A percentile compares a stretch with the other conserved stretches of the same genome.
Evolutionary conservation across 2,888 invertebrate species (phyloP).

Genomic region (Drosophila quinaria): DNA sequence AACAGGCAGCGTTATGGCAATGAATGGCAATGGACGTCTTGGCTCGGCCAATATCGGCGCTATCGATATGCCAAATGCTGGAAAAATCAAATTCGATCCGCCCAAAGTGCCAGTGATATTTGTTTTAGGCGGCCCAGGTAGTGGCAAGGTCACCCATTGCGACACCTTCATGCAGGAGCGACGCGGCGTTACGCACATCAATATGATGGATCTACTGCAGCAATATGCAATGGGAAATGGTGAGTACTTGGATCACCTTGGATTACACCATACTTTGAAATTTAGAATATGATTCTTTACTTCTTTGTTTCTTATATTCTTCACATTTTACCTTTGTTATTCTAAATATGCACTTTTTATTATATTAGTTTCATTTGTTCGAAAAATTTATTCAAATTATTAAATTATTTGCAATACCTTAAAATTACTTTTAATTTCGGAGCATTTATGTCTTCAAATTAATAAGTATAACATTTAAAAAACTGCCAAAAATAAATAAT

Average conservation of each 20-base stretch:
- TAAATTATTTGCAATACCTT: too few relatives aligned
- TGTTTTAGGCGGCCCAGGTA: conserved; percentile 97
- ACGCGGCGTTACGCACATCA: conserved; percentile 93
- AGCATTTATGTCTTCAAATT: too few relatives aligned
- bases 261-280: too few relatives aligned
- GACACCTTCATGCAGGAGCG: conserved; percentile 95
- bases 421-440: too few relatives aligned
- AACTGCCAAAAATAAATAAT: too few relatives aligned
- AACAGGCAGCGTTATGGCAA: conserved; percentile 66
- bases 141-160: conserved; percentile 99
- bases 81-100: conserved; percentile 93
- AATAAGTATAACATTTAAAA: too few relatives aligned
- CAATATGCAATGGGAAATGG: conserved; percentile 96
- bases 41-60: conserved; percentile 88
- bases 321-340: too few relatives aligned
- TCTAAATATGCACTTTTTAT: too few relatives aligned
- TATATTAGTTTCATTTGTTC: too few relatives aligned
- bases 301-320: not conserved
- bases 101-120: conserved; percentile 96
- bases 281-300: not conserved
- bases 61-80: conserved; percentile 92
- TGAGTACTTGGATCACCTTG: conserved; percentile 83
- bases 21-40: conserved; percentile 61
- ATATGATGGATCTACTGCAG: conserved; percentile 95
- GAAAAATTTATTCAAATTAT: too few relatives aligned